phyloP scores from a whole-genome alignment of 2,888 invertebrate genomes.

The Lacanobia wlatinum region DNA sequence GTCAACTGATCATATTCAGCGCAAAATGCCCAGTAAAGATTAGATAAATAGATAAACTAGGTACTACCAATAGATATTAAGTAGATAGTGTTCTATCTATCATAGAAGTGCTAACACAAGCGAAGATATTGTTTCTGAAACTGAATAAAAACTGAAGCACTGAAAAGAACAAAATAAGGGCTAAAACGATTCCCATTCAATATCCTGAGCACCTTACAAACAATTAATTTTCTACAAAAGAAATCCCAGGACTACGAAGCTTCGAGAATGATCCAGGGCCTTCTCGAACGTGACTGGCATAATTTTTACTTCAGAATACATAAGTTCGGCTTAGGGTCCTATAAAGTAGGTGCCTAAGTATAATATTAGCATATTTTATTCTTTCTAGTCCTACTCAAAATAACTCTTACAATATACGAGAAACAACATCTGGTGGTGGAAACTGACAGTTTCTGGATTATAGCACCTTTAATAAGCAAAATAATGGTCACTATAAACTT shows the following conservation, averaged over 20 bases:
- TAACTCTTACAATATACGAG: not conserved
- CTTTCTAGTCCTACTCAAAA: not conserved
- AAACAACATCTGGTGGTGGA: not conserved
- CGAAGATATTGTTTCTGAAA: conserved; percentile 8
- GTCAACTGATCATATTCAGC: conserved; percentile 18
- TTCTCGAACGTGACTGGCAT: conserved; percentile 57
- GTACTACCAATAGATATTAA: conserved; percentile 13
- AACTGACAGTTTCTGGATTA: not conserved
- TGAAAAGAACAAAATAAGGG: not conserved
- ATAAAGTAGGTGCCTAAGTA: conserved; percentile 13
- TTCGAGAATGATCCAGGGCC: conserved; percentile 34
- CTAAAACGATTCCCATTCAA: conserved; percentile 19
- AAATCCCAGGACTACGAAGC: conserved; percentile 29
- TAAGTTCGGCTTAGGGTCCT: conserved; percentile 1
- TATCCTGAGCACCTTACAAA: conserved; percentile 12
- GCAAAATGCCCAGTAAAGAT: conserved; percentile 26
- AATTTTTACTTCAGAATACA: conserved; percentile 38
- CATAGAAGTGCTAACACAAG: not conserved
- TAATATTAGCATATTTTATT: conserved; percentile 25
- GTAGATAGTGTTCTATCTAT: conserved; percentile 13
- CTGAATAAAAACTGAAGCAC: not conserved
- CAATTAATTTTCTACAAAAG: conserved; percentile 42
- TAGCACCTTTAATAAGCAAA: not conserved
- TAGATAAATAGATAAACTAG: conserved; percentile 31
- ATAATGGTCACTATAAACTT: not conserved